These are phyloP conservation scores for Henicopernis longicauda DNA, from an alignment of 2,113 vertebrate genomes.

Conservation along the genomic window DNA sequence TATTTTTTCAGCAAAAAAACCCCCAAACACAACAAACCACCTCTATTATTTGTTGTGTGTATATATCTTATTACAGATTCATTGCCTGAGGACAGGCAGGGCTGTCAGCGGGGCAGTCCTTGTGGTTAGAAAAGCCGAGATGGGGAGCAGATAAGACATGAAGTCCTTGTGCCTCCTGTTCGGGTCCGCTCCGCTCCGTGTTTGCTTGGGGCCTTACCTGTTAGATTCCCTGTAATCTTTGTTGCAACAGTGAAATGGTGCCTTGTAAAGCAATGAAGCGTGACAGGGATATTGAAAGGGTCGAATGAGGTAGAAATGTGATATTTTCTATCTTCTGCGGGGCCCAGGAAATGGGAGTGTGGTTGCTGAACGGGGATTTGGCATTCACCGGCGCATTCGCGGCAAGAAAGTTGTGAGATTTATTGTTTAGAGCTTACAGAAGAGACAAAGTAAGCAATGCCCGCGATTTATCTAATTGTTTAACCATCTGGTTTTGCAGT, in stretches of 20 bases:
- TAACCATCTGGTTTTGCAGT: constrained; percentile 74
- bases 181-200: constrained; percentile 1
- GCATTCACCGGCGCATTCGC: background rate
- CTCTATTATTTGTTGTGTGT: constrained; percentile 78
- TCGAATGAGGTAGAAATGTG: constrained; percentile 77
- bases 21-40: constrained; percentile 48
- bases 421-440: constrained; percentile 50
- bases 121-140: constrained; percentile 70
- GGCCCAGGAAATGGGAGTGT: constrained; percentile 76
- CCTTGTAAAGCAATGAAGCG: constrained; percentile 76
- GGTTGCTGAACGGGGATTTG: constrained; percentile 32
- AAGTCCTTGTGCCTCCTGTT: constrained; percentile 60
- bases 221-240: constrained; percentile 75
- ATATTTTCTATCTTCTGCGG: constrained; percentile 79
- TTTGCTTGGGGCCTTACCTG: constrained; percentile 78
- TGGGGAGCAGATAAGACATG: constrained; percentile 72
- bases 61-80: constrained; percentile 86
- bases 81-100: constrained; percentile 76
- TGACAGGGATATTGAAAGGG: constrained; percentile 76
- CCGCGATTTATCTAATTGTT: constrained; percentile 71
- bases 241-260: constrained; percentile 72
- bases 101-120: constrained; percentile 70
- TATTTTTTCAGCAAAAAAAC: constrained; percentile 79
- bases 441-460: constrained; percentile 51
- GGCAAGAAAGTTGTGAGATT: constrained; percentile 27